Conservation (phyloP, 2,113 vertebrate species). For the Bujurquina vittata region DNA sequence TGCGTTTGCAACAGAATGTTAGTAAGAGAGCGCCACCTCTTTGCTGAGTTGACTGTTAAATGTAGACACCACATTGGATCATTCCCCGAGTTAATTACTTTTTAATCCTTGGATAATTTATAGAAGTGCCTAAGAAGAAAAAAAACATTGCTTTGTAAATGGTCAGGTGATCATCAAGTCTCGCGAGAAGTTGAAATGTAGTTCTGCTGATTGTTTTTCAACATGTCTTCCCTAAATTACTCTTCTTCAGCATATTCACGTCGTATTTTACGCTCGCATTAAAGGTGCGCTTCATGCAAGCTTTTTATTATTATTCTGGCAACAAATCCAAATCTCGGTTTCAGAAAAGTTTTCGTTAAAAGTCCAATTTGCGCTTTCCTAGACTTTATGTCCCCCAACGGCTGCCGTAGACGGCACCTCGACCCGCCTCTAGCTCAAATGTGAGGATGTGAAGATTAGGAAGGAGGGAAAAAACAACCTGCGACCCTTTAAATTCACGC, state of each 20-base stretch:
- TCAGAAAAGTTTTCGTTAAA: not conserved
- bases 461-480: not conserved
- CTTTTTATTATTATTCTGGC: not conserved
- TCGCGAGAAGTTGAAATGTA: not conserved
- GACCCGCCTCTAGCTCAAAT: constrained; percentile 36
- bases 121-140: accelerated
- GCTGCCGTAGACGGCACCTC: constrained; percentile 47
- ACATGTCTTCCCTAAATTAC: no score
- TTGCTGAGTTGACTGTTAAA: not conserved
- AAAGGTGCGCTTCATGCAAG: not conserved
- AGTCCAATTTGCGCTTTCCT: not conserved
- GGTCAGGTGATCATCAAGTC: not conserved
- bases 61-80: not conserved
- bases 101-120: not conserved
- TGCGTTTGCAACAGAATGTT: not conserved
- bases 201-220: not conserved
- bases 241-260: no score
- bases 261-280: no score
- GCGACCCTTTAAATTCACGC: accelerated
- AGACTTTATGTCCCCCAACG: not conserved
- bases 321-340: not conserved
- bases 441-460: not conserved
- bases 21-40: not conserved
- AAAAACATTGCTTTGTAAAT: not conserved
- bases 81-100: not conserved